Evolutionary conservation across 2,113 vertebrate genomes (phyloP).

Genomic region (Dermatemys mawii): DNA sequence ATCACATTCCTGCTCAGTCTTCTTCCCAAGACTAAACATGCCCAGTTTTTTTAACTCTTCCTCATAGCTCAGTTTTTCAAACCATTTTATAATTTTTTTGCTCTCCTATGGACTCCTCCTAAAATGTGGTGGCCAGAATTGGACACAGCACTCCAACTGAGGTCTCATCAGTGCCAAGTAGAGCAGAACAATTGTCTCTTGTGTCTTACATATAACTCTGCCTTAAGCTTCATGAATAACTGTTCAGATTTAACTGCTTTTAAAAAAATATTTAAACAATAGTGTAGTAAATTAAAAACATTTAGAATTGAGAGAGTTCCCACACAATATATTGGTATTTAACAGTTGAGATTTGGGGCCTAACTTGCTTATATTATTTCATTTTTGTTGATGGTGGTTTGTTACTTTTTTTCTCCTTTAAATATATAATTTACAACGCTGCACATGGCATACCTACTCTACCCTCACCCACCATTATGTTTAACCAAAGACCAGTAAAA

Average conservation of each 20-base stretch:
- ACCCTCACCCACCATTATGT: not conserved
- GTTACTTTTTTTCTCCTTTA: not conserved
- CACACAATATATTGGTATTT: rapidly evolving
- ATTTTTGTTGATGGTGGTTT: not conserved
- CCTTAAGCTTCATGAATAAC: not conserved
- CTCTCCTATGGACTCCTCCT: not conserved
- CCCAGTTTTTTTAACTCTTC: no score
- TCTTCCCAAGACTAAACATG: no score
- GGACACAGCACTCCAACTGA: not conserved
- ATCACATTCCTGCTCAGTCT: no score
- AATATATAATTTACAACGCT: not conserved
- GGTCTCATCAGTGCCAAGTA: not conserved
- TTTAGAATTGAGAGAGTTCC: not conserved
- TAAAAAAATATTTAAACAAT: not conserved
- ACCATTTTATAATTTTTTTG: not conserved
- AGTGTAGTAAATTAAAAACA: not conserved
- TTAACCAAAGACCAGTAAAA: not conserved
- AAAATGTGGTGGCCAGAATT: not conserved
- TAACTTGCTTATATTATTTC: not conserved
- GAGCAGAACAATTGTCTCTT: not conserved
- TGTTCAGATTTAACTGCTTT: rapidly evolving
- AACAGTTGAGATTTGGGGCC: rapidly evolving
- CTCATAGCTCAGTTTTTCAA: no score
- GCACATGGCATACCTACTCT: not conserved
- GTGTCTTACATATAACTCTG: not conserved